These are phyloP conservation scores for Edolisoma coerulescens DNA, from an alignment of 2,113 vertebrate genomes.

Conservation along the genomic window DNA sequence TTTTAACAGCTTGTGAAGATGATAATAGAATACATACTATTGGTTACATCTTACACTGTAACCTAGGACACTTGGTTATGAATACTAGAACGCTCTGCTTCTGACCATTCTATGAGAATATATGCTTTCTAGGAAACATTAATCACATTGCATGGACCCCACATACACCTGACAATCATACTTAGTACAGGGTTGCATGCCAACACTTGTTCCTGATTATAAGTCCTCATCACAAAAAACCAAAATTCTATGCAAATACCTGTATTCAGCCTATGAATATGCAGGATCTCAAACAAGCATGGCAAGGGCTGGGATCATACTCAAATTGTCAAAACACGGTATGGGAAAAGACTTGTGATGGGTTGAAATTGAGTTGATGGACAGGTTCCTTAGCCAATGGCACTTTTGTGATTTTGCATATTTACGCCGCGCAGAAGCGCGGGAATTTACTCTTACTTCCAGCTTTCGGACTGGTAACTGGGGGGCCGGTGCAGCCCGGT, in stretches of 20 bases:
- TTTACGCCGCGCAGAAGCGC: too few species aligned
- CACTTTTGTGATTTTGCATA: too few species aligned
- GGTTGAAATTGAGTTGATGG: too few species aligned
- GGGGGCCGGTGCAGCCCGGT: too few species aligned
- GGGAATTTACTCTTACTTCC: too few species aligned
- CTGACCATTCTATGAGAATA: background rate
- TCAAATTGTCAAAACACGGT: background rate
- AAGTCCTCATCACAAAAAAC: background rate
- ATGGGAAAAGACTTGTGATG: background rate
- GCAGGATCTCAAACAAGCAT: background rate
- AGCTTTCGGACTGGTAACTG: too few species aligned
- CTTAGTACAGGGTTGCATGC: background rate
- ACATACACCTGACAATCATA: background rate
- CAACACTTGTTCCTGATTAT: background rate
- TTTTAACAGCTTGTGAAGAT: too few species aligned
- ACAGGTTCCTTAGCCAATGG: too few species aligned
- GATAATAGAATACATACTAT: too few species aligned
- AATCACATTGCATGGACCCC: background rate
- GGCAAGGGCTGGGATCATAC: background rate
- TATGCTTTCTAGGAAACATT: background rate
- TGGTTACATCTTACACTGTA: too few species aligned
- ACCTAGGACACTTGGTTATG: too few species aligned
- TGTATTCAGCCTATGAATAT: background rate
- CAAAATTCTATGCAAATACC: background rate
- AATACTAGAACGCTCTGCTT: background rate